Base-by-base conservation (phyloP, 2,113 vertebrate species). In the Xyrauchen texanus region DNA sequence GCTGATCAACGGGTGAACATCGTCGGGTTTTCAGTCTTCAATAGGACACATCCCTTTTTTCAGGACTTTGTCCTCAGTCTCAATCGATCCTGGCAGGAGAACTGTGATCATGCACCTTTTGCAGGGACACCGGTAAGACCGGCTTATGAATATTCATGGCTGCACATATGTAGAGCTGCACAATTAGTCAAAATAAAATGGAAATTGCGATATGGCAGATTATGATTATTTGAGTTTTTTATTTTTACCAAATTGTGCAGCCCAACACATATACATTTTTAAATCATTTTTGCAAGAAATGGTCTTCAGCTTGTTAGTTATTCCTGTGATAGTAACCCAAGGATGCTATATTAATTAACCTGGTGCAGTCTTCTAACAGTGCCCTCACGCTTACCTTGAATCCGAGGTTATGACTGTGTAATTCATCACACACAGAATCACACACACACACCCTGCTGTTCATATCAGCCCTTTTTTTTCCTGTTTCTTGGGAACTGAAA, bases 71-170 rank as follows among this genome's bases (percentile, higher is more conserved):
- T 94, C 6, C 92, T 96, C 82, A 99, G 96, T 85, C 96, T 99
- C 91, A 97, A 97, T 88, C 95, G 96, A 78, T 99, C 97, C 76
- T 99, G 98, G 98, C 96, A 98, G 87, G 98, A 98, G 91, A 99
- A 99, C 90, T 99, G 98, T 15, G 98, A 98, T 82, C 98, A 99
- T 0, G 94, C 94, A 71, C 95, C 96, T 63, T 98, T 98, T 8
- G 95, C 95, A 3, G 97, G 97, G 15, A 96, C 95, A 3, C 96
- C 97, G 45, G 97, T 98, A 84, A 95, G 95, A 44, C 21, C 3
- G 21, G 21, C 21, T 34, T 34, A 1, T 34, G 21, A 34, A 34
- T 34, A 34, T 34, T 34, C 21, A 34, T 34, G 21, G 21, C 21
- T 34, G 21, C 21, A 34, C 21, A 34, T 34, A 34, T 34, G 21